A percentile compares a stretch with the other conserved stretches of the same genome.
Evolutionary conservation across 2,888 invertebrate genomes (phyloP).

Genomic region (Mechanitis mazaeus): DNA sequence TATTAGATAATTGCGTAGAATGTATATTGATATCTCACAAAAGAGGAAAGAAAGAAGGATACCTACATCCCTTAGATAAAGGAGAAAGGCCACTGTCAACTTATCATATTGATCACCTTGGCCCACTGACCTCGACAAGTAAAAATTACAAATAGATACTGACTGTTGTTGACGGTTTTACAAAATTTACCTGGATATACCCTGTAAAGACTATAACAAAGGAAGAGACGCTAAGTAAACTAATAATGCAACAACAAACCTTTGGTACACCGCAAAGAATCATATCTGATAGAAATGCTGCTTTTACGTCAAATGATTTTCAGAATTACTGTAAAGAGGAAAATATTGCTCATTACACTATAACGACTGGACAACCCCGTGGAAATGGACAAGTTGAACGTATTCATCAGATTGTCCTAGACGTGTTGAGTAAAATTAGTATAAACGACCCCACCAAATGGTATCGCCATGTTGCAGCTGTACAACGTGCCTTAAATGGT

Average conservation of each 20-base stretch:
- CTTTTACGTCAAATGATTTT: constrained; percentile 44
- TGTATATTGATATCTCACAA: constrained; percentile 26
- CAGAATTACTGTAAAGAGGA: constrained; percentile 41
- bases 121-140: constrained; percentile 38
- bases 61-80: constrained; percentile 32
- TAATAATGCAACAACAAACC: constrained; percentile 29
- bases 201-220: constrained; percentile 38
- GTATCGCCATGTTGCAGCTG: constrained; percentile 16
- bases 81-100: constrained; percentile 26
- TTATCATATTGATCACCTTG: constrained; percentile 39
- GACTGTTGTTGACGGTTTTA: constrained; percentile 42
- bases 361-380: constrained; percentile 38
- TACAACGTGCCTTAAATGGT: constrained; percentile 26
- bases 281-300: constrained; percentile 43
- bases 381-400: constrained; percentile 41
- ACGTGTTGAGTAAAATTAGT: constrained; percentile 28
- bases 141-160: constrained; percentile 46
- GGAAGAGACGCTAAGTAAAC: constrained; percentile 38
- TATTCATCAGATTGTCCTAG: constrained; percentile 25
- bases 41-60: constrained; percentile 38
- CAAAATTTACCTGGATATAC: constrained; percentile 47
- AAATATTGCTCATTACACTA: constrained; percentile 37
- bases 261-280: constrained; percentile 47
- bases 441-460: constrained; percentile 22
- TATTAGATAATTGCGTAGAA: constrained; percentile 26